These are phyloP conservation scores for Lasioglossum figueresi DNA, from an alignment of 2,888 invertebrate species.

Conservation along the genomic window DNA sequence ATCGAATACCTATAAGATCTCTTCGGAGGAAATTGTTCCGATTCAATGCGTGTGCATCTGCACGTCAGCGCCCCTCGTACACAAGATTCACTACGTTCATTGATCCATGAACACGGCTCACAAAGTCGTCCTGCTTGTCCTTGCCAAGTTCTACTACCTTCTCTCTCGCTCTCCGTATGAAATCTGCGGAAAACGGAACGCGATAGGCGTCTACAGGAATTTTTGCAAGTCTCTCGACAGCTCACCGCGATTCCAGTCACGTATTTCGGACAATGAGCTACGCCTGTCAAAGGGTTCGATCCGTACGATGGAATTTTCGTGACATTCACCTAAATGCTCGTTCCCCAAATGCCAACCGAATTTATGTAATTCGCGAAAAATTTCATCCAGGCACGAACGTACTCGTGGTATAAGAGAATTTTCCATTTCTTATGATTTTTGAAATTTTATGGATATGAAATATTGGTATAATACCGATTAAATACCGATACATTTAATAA, in stretches of 20 bases:
- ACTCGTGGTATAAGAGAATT: no score
- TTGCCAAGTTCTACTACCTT: background rate
- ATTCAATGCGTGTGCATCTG: conserved; percentile 38
- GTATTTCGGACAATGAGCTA: background rate
- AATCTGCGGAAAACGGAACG: background rate
- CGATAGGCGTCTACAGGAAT: background rate
- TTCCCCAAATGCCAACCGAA: background rate
- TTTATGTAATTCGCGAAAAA: background rate
- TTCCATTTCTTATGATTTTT: no score
- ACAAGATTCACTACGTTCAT: conserved; percentile 42
- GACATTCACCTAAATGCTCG: background rate
- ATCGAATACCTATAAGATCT: conserved; percentile 36
- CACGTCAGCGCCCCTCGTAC: conserved; percentile 7
- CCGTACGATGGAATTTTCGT: background rate
- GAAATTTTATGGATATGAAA: no score
- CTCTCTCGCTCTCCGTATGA: background rate
- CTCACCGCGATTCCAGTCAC: background rate
- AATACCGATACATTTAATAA: no score
- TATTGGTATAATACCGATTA: no score
- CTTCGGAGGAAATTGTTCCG: conserved; percentile 42
- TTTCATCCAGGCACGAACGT: background rate
- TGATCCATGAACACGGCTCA: conserved; percentile 45
- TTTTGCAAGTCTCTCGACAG: background rate
- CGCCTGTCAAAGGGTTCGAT: conserved; percentile 1
- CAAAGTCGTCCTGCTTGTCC: conserved; percentile 44